A percentile compares a stretch with the other conserved stretches of the same genome.
These are phyloP conservation scores for Amblyteles armatorius DNA, from an alignment of 2,888 invertebrate genomes.

Conservation along the genomic window DNA sequence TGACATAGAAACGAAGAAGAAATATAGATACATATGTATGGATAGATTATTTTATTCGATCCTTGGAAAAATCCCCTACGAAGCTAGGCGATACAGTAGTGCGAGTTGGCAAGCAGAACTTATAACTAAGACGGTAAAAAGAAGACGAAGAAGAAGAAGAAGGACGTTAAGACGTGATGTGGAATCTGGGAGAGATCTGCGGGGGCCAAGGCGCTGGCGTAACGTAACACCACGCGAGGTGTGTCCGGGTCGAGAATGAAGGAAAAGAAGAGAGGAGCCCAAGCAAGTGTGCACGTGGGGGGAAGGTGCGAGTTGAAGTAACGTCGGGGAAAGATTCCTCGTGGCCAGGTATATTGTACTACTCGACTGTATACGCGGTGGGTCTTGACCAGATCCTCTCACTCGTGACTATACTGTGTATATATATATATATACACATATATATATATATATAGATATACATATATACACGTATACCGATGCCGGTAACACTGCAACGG, in stretches of 20 bases:
- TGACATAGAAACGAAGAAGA: neutral
- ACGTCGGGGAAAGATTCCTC: slow-evolving; percentile 24
- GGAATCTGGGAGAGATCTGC: slow-evolving; percentile 25
- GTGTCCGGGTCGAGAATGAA: slow-evolving; percentile 73
- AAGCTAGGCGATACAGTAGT: too few species aligned
- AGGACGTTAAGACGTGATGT: neutral
- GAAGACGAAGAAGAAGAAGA: slow-evolving; percentile 4
- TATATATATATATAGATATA: neutral
- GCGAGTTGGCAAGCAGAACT: too few species aligned
- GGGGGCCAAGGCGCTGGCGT: slow-evolving; percentile 63
- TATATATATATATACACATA: neutral
- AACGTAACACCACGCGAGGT: slow-evolving; percentile 77
- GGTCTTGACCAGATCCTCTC: slow-evolving; percentile 40
- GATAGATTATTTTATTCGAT: too few species aligned
- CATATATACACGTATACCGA: neutral
- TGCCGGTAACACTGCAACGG: slow-evolving; percentile 3
- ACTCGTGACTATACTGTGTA: neutral
- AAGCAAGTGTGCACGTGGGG: slow-evolving; percentile 31
- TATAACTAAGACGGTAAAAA: neutral
- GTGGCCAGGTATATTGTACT: slow-evolving; percentile 11
- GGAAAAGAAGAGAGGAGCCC: slow-evolving; percentile 22
- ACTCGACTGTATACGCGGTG: slow-evolving; percentile 35
- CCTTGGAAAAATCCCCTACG: too few species aligned
- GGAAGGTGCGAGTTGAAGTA: slow-evolving; percentile 42
- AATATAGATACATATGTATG: too few species aligned